Base-by-base conservation (phyloP, 2,797 vertebrate species). In the Dermochelys coriacea region DNA sequence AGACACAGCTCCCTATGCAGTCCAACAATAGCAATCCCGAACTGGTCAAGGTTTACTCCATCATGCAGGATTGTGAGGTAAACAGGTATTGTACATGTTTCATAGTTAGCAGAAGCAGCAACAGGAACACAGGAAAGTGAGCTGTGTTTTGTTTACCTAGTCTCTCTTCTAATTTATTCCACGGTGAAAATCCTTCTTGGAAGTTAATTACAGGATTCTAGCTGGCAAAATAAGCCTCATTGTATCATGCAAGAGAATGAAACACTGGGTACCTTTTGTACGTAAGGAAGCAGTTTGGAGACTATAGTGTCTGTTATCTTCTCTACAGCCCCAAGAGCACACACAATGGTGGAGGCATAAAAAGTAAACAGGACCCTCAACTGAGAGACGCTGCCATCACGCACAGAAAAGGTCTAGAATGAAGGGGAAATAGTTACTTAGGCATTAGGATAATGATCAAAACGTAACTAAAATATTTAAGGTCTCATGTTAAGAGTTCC, bases 311-410 rank as follows among this genome's bases (percentile, higher is more conserved):
- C 98, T 0, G 99, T 98, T 78, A 99, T 92, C 4, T 96, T 97
- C 91, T 98, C 98, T 27, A 98, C 96, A 0, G 99, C 97, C 86
- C 98, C 98, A 88, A 99, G 97, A 74, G 99, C 98, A 0, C 99
- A 96, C 64, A 99, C 98, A 3, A 99, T 96, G 82, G 99, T 98
- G 37, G 99, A 99, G 3, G 98, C 99, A 81, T 99, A 99, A 97
- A 99, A 99, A 15, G 99, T 99, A 97, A 99, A 98, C 88, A 99
- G 97, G 45, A 99, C 99, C 82, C 99, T 98, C 96, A 99, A 94
- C n/a, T 99, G 99, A 71, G 99, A 97, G 14, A 98, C 95, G 23
- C 85, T 98, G 18, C 98, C 97, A 0, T 98, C 96, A 37, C 21
- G 94, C 5, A 97, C 98, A 0, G 98, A 98, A 89, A 99, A 99